Percentiles rank a stretch among this genome's conserved stretches.
Evolutionary conservation across 1,140 invertebrate species (phyloP).

Genomic region (Drosophila hydei): DNA sequence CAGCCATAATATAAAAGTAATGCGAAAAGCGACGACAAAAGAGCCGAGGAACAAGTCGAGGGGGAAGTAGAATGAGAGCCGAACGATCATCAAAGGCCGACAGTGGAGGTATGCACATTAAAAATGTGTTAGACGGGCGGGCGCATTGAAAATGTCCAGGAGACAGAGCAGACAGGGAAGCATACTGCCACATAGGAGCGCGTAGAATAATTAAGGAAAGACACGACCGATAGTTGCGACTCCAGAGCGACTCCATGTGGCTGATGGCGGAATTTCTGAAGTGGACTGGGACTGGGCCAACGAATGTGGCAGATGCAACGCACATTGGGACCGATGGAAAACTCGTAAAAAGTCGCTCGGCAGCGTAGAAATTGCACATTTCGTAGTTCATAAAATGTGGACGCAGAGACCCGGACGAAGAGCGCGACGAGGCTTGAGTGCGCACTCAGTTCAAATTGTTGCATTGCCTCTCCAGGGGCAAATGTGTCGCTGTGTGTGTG

Average conservation of each 20-base stretch:
- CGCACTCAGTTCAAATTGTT: conserved; percentile 12
- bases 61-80: conserved; percentile 10
- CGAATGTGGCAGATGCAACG: conserved; percentile 60
- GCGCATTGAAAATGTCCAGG: conserved; percentile 41
- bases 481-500: too few relatives aligned
- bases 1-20: conserved; percentile 44
- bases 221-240: conserved; percentile 23
- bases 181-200: conserved; percentile 5
- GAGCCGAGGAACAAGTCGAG: conserved; percentile 19
- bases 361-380: conserved; percentile 67
- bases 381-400: conserved; percentile 69
- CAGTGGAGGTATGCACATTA: conserved; percentile 61
- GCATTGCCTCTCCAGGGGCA: conserved; percentile 8
- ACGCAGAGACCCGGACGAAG: conserved; percentile 9
- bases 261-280: conserved; percentile 67
- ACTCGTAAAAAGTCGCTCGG: conserved; percentile 60
- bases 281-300: conserved; percentile 62
- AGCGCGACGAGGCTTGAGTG: conserved; percentile 50
- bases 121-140: conserved; percentile 47
- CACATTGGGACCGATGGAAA: conserved; percentile 74
- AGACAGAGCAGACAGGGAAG: conserved; percentile 26
- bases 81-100: conserved; percentile 63
- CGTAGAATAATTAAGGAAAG: conserved; percentile 29
- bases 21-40: conserved; percentile 41
- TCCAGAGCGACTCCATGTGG: conserved; percentile 69